A percentile compares a stretch with the other conserved stretches of the same genome.
Conservation (phyloP, 2,113 vertebrate species). For the Tor tambroides region DNA sequence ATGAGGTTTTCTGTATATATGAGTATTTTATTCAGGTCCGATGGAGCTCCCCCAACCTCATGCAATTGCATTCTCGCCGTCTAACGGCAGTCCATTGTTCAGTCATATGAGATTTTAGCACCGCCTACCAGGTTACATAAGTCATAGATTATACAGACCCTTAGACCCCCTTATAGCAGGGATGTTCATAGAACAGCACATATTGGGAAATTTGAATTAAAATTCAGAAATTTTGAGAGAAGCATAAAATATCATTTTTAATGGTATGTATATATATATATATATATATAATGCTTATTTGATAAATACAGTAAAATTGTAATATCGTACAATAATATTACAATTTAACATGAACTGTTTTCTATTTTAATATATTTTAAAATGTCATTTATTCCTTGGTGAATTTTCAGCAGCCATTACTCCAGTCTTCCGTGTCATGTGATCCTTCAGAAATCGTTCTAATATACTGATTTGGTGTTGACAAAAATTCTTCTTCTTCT, state of each 20-base stretch:
- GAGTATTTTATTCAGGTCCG: constrained; percentile 44
- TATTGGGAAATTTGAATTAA: too few species aligned
- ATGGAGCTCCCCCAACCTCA: constrained; percentile 15
- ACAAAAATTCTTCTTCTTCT: too few species aligned
- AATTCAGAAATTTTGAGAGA: too few species aligned
- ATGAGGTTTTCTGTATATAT: constrained; percentile 30
- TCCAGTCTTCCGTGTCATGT: background rate
- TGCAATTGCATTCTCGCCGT: constrained; percentile 7
- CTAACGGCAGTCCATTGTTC: constrained; percentile 45
- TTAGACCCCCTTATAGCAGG: background rate
- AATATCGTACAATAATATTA: too few species aligned
- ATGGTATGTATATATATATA: too few species aligned
- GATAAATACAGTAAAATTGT: background rate
- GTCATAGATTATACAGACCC: constrained; percentile 9
- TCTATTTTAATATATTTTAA: too few species aligned
- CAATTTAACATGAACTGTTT: too few species aligned
- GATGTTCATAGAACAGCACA: background rate
- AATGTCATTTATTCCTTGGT: too few species aligned
- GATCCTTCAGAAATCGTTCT: background rate
- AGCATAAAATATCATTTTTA: too few species aligned
- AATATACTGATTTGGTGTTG: too few species aligned
- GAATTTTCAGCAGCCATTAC: too few species aligned
- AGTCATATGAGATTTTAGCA: constrained; percentile 37
- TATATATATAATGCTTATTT: background rate
- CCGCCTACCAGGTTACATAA: constrained; percentile 40